Percentiles rank a stretch among this genome's conserved stretches.
Conservation (phyloP, 2,797 vertebrate species). For the Eremophila alpestris region DNA sequence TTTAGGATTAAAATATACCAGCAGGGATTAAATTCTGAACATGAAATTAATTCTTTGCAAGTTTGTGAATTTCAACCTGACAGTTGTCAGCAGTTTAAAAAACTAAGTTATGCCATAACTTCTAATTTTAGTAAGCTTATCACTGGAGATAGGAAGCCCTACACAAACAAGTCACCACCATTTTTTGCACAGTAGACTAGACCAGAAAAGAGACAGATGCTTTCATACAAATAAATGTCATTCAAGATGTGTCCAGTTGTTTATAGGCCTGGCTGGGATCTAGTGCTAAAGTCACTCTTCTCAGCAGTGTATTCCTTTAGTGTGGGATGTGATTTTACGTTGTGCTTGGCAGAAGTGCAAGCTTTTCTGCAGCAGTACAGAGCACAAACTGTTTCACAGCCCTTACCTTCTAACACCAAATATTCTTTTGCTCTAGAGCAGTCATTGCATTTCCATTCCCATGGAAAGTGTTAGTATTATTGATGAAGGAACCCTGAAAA, state of each 20-base stretch:
- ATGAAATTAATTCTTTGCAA: background rate
- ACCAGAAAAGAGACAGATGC: slow-evolving; percentile 27
- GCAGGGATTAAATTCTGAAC: background rate
- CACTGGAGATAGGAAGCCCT: background rate
- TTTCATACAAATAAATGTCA: slow-evolving; percentile 47
- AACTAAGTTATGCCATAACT: background rate
- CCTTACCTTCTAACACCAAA: background rate
- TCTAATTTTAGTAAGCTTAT: slow-evolving; percentile 23
- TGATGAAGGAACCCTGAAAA: background rate
- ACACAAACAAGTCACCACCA: slow-evolving; percentile 28
- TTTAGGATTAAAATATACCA: background rate
- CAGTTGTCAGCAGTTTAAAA: background rate
- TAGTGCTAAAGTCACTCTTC: slow-evolving; percentile 29
- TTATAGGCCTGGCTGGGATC: slow-evolving; percentile 47
- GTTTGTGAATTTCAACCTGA: background rate
- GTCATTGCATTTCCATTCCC: background rate
- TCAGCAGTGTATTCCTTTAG: slow-evolving; percentile 5
- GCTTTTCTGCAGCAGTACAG: background rate
- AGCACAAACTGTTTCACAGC: background rate
- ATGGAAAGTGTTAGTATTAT: background rate
- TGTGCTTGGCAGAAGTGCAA: slow-evolving; percentile 42
- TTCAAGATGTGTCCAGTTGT: slow-evolving; percentile 37
- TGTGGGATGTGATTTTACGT: slow-evolving; percentile 57
- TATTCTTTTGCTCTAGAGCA: slow-evolving; percentile 1
- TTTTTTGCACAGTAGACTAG: background rate